These are phyloP conservation scores for Ceyx margarethae DNA, from an alignment of 2,113 vertebrate species.

Conservation along the genomic window DNA sequence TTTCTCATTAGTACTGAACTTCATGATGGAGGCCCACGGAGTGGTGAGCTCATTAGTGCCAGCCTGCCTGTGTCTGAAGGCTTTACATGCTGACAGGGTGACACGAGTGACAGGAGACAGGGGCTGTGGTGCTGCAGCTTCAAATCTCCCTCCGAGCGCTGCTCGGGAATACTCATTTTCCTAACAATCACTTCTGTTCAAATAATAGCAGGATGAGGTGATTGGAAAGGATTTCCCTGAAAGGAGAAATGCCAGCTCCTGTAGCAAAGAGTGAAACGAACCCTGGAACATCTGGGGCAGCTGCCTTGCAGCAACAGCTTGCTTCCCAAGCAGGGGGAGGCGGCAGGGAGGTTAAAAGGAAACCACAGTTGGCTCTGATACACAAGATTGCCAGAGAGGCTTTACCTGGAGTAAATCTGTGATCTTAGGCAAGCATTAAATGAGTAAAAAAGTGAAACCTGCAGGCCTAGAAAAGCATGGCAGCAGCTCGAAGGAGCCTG, in stretches of 20 bases:
- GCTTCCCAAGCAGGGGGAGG: neutral
- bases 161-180: conserved; percentile 55
- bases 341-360: neutral
- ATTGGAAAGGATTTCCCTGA: neutral
- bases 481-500: neutral
- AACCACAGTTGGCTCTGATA: neutral
- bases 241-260: neutral
- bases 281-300: neutral
- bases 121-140: neutral
- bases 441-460: neutral
- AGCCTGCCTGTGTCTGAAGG: conserved; percentile 23
- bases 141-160: neutral
- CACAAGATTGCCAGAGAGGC: neutral
- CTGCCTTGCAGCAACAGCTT: neutral
- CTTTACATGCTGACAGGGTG: neutral
- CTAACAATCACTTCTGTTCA: conserved; percentile 24
- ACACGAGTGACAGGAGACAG: conserved; percentile 24
- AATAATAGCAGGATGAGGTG: conserved; percentile 5
- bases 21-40: conserved; percentile 8
- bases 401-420: neutral
- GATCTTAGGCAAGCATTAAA: neutral
- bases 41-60: conserved; percentile 42
- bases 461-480: rapidly evolving
- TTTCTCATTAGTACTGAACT: conserved; percentile 51
- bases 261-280: neutral